Evolutionary conservation across 2,888 invertebrate genomes (phyloP), one percentile per base, ranked within the genome.

Genomic region (Leptinotarsa haldemani): DNA sequence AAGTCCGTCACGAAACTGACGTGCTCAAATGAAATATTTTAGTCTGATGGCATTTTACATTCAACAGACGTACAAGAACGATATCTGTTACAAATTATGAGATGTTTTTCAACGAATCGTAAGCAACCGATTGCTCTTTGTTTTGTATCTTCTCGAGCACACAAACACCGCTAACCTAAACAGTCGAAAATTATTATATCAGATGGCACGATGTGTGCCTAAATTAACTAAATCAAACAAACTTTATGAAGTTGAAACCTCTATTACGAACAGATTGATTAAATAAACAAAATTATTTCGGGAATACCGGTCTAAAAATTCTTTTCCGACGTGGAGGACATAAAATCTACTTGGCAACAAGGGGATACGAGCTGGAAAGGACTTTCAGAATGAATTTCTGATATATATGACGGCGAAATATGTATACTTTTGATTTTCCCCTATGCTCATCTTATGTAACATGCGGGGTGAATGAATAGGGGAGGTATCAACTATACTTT

Each of bases 241-340:
- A 30, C 40, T 40, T 25, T 61, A 61, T 61, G 25, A 30, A 61
- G 30, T 30, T 25, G 61, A 30, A 61, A 15, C 61, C 18, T 61
- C 61, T n/a, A 61, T 61, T 61, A 40, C 68, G 9, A n/a, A 46
- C 67, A 46, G 53, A 65, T 50, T 71, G 61, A 68, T 71, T 56
- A 71, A 74, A 71, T 71, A 71, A 68, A 74, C 69, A 15, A 68
- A 71, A 58, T 71, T 71, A 74, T 74, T 74, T 74, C 64, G 64
- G 68, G 74, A 74, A 68, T 71, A 71, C 61, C 71, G 69, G 69
- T 70, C 74, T 74, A 65, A 74, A 71, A 71, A 70, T 65, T 65
- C 65, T 65, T 52, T n/a, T 65, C 65, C 74, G 58, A 67, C 68
- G 65, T 18, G 53, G 56, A 68, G 68, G 68, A 56, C 66, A 52